Evolutionary conservation across 1,140 invertebrate species (phyloP), one percentile per base, ranked within the genome.

Genomic region (Leptopilina boulardi): DNA sequence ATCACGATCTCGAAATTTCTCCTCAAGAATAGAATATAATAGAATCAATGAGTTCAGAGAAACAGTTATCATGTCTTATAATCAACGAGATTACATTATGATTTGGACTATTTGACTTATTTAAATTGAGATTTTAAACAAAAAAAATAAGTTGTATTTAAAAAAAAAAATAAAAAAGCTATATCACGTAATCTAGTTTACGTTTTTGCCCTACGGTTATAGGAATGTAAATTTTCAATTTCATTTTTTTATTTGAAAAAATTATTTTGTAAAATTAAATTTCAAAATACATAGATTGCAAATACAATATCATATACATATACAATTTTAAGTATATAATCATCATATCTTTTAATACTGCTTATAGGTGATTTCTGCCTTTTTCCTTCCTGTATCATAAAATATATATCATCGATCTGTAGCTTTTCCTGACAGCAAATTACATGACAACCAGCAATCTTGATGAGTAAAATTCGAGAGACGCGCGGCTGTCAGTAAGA

Each of bases 1-100:
- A 79, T 79, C 74, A 79, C 74, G 77, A 79, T 79, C 71, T 56
- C 71, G 42, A 76, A 76, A 76, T 79, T 79, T 79, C 77, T 74
- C 77, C 71, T 23, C 70, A 56, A 76, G 71, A 79, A 79, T 76
- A 72, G 74, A 54, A 75, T 26, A 23, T 54, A 75, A 78, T 74
- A 59, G 72, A 66, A 66, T 66, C 26, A 66, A 34, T 66, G 59
- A n/a, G 23, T 30, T 30, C 59, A 66, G 23, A 30, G 23, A 66
- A 66, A 66, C 26, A 66, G 59, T 66, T 26, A 66, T 66, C 59
- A 13, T 30, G 2, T 26, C 23, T 1, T 66, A 23, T n/a, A 66
- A 66, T 18, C 59, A 30, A 15, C n/a, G 59, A 34, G 23, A 66
- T 66, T 66, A 66, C 59, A 26, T 66, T 13, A 11, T 13, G 23